These are phyloP conservation scores for Halictus rubicundus DNA, from an alignment of 1,140 invertebrate species.

Conservation along the genomic window DNA sequence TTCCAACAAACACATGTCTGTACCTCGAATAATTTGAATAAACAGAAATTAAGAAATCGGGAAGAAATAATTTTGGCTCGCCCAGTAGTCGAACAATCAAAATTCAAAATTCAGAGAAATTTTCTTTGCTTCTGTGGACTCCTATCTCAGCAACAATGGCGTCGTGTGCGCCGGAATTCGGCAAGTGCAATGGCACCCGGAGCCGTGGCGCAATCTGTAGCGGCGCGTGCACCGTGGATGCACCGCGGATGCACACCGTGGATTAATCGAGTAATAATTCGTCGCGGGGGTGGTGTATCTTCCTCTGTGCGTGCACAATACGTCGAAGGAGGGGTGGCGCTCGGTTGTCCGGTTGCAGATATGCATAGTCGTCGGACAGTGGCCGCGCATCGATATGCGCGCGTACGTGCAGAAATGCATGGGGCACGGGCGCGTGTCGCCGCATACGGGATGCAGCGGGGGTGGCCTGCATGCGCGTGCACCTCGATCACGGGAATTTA, in stretches of 20 bases:
- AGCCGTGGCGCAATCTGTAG: background rate
- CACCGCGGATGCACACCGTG: no score
- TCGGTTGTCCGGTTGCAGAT: background rate
- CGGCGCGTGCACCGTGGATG: background rate
- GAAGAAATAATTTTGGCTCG: no score
- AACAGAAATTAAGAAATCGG: no score
- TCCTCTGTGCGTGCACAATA: slow-evolving; percentile 4
- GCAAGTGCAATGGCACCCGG: no score
- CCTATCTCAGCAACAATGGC: no score
- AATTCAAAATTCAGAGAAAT: no score
- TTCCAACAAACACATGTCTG: no score
- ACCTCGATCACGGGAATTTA: slow-evolving; percentile 56
- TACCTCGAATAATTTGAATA: no score
- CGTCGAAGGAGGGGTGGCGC: background rate
- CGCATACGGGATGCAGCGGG: slow-evolving; percentile 13
- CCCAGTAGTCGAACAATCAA: no score
- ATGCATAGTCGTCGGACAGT: background rate
- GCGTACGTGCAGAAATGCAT: slow-evolving; percentile 38
- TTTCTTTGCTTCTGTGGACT: no score
- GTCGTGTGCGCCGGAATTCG: no score
- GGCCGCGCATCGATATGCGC: slow-evolving; percentile 7
- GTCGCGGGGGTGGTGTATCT: slow-evolving; percentile 19
- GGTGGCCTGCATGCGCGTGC: slow-evolving; percentile 10
- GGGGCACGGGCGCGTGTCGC: slow-evolving; percentile 5
- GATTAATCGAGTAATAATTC: slow-evolving; percentile 44